A percentile compares a stretch with the other conserved stretches of the same genome.
These are phyloP conservation scores for Dromius quadrimaculatus DNA, from an alignment of 2,888 invertebrate species.

Conservation along the genomic window DNA sequence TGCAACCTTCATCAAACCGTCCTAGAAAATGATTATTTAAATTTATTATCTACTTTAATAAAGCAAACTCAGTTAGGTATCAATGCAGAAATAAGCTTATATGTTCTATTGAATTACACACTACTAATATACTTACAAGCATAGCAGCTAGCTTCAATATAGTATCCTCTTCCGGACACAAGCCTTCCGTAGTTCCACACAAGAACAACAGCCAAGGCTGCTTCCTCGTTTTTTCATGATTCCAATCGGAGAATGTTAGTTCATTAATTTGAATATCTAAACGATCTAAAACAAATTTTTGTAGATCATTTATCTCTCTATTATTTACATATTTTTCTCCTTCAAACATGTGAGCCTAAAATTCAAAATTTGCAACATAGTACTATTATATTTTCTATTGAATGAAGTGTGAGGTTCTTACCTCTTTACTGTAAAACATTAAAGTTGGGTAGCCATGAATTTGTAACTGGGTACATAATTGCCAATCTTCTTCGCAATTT, in stretches of 20 bases:
- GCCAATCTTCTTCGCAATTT: constrained; percentile 88
- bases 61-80: too few relatives aligned
- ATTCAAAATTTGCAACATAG: constrained; percentile 5
- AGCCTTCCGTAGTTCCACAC: constrained; percentile 70
- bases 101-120: too few relatives aligned
- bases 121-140: constrained; percentile 76
- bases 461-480: constrained; percentile 80
- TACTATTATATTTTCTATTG: constrained; percentile 6
- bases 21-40: constrained; percentile 59
- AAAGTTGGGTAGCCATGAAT: constrained; percentile 83
- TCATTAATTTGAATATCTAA: constrained; percentile 66
- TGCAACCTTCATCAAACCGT: constrained; percentile 69
- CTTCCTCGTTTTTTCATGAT: constrained; percentile 57
- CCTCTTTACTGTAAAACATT: constrained; percentile 72
- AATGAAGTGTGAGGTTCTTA: constrained; percentile 49
- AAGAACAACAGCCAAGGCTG: constrained; percentile 72
- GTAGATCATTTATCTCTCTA: constrained; percentile 71
- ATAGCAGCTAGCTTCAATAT: constrained; percentile 78
- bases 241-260: constrained; percentile 65
- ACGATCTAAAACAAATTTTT: constrained; percentile 74
- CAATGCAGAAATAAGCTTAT: too few relatives aligned
- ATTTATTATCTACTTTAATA: not conserved
- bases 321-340: constrained; percentile 73
- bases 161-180: constrained; percentile 70
- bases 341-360: constrained; percentile 70